Evolutionary conservation across 2,888 invertebrate species (phyloP).

Genomic region (Anoncus sp.): DNA sequence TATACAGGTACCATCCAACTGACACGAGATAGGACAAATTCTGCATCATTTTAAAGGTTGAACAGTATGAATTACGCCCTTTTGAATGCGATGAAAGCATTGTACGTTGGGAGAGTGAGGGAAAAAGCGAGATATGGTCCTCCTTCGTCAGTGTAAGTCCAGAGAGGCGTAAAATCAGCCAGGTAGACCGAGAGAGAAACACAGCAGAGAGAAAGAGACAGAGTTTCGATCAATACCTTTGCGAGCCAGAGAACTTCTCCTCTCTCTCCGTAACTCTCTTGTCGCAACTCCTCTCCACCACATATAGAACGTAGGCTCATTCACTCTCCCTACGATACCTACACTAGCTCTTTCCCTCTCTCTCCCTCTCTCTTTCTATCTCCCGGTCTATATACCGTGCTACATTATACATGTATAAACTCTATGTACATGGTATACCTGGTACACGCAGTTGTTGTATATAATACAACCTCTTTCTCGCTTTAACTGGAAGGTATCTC

Average conservation of each 20-base stretch:
- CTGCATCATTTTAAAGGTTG: background rate
- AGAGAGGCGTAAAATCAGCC: slow-evolving; percentile 79
- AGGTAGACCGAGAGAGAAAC: slow-evolving; percentile 68
- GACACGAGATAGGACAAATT: background rate
- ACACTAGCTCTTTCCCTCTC: no score
- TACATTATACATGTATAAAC: slow-evolving; percentile 12
- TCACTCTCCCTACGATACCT: slow-evolving; percentile 55
- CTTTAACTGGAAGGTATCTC: slow-evolving; percentile 60
- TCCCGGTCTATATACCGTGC: slow-evolving; percentile 30
- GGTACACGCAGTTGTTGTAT: slow-evolving; percentile 14
- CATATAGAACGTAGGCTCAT: slow-evolving; percentile 57
- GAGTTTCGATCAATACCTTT: slow-evolving; percentile 79
- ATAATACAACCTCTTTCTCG: slow-evolving; percentile 27
- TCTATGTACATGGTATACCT: slow-evolving; percentile 19
- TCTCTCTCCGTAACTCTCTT: slow-evolving; percentile 51
- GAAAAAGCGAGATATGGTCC: slow-evolving; percentile 74
- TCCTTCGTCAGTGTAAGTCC: slow-evolving; percentile 75
- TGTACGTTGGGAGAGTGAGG: slow-evolving; percentile 26
- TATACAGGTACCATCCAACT: background rate
- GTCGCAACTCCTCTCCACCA: slow-evolving; percentile 34
- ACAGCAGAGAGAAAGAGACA: slow-evolving; percentile 66
- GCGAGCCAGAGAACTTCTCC: slow-evolving; percentile 73
- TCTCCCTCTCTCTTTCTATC: no score
- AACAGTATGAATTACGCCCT: slow-evolving; percentile 17
- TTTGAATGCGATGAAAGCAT: background rate